Base-by-base conservation (phyloP, 2,797 vertebrate species). In the Enteromius fasciolatus region DNA sequence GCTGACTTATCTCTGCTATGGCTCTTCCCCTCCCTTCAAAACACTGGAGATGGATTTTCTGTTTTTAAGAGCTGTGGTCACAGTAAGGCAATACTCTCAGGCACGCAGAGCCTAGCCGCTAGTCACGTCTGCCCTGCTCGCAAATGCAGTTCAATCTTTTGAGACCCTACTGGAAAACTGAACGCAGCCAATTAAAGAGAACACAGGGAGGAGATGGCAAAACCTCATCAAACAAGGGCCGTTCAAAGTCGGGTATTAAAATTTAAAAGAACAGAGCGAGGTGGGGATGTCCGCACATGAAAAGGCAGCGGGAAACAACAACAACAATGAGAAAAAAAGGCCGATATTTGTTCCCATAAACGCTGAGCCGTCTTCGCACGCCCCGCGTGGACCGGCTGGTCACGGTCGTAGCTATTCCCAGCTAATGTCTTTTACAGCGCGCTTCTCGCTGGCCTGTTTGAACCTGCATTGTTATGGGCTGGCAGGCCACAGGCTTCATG, bases 361-460 rank as follows among this genome's bases (percentile, higher is more conserved):
- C 75, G 78, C 77, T n/a, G 66, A 41, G 64, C 8, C 50, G 41
- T 80, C 84, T 76, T 84, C 39, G 41, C 78, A 81, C 41, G 78
- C 67, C 79, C 66, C 46, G 36, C 41, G 59, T 57, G 73, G 76
- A 86, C 79, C 84, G 84, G 87, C 83, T 83, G 86, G 83, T 85
- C 80, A 73, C 54, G 25, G 77, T 72, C 68, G 31, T 39, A 72
- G 83, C 87, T 87, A 87, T 88, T 90, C 86, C 76, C 84, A 88
- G 83, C 84, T 88, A 88, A 88, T 88, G 87, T 81, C 84, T 90
- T 90, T 89, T 66, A 77, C 87, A 89, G 87, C 41, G 67, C 33
- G 50, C 54, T 44, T 74, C 76, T 85, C 75, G 73, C 66, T 84
- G 83, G 81, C 79, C 83, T 67, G 76, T 87, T 87, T 86, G 83